phyloP scores from a whole-genome alignment of 2,113 vertebrate species.

The Lagenorhynchus albirostris region DNA sequence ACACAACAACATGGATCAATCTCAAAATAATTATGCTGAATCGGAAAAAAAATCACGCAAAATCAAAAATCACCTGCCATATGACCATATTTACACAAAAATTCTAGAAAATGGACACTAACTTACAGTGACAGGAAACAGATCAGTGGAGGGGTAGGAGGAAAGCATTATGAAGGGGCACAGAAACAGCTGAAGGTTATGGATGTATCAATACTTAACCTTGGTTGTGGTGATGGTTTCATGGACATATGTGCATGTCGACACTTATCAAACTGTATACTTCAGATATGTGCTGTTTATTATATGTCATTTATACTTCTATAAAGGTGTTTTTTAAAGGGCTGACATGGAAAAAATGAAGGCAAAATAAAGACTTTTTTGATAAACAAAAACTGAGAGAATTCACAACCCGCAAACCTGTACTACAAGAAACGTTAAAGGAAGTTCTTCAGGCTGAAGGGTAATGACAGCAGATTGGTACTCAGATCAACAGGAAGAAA shows the following conservation, averaged over 20 bases:
- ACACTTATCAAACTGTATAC: neutral
- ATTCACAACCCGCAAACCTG: neutral
- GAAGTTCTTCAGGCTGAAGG: neutral
- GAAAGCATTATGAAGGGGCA: neutral
- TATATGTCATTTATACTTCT: neutral
- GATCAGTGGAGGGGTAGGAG: too few species aligned
- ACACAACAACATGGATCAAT: neutral
- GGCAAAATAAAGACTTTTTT: neutral
- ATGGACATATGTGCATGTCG: accelerated
- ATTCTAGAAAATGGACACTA: neutral
- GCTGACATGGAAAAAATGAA: neutral
- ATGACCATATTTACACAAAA: neutral
- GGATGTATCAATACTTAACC: too few species aligned
- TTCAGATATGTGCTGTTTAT: neutral
- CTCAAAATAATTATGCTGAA: neutral
- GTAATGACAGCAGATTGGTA: neutral
- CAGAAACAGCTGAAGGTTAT: neutral
- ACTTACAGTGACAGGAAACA: neutral
- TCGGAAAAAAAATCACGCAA: neutral
- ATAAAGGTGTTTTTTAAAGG: neutral
- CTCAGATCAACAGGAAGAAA: neutral
- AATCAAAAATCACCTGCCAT: neutral
- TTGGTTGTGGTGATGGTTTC: neutral
- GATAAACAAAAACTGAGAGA: neutral
- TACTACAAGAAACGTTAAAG: neutral